phyloP scores from a whole-genome alignment of 2,888 invertebrate genomes.

The Amblyjoppa proteus region DNA sequence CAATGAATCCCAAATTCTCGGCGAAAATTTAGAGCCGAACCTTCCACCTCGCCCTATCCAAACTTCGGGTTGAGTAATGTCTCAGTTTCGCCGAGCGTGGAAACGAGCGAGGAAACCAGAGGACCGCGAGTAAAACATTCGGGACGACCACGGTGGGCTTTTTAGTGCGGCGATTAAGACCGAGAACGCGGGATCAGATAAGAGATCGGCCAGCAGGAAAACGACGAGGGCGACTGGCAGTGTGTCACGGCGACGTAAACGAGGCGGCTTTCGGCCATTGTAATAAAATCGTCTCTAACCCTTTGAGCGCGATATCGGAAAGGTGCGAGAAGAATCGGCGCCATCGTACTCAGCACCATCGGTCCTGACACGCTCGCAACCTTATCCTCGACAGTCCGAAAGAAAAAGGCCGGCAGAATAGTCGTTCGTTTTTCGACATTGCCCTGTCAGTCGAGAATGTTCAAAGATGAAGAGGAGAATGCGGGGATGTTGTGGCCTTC shows the following conservation, averaged over 20 bases:
- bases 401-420: neutral
- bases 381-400: neutral
- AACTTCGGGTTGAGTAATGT: slow-evolving; percentile 36
- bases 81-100: slow-evolving; percentile 10
- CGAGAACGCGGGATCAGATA: slow-evolving; percentile 67
- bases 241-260: slow-evolving; percentile 24
- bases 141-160: slow-evolving; percentile 47
- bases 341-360: slow-evolving; percentile 2
- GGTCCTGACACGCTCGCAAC: slow-evolving; percentile 49
- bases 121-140: slow-evolving; percentile 31
- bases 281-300: slow-evolving; percentile 64
- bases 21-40: slow-evolving; percentile 16
- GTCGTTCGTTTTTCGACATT: neutral
- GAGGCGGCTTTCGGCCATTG: slow-evolving; percentile 33
- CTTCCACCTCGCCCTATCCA: slow-evolving; percentile 10
- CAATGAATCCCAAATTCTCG: slow-evolving; percentile 22
- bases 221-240: slow-evolving; percentile 29
- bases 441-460: neutral
- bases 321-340: slow-evolving; percentile 51
- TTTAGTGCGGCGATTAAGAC: slow-evolving; percentile 67
- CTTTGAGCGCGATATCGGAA: slow-evolving; percentile 45
- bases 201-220: slow-evolving; percentile 40
- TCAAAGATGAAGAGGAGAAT: neutral
- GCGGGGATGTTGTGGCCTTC: slow-evolving; percentile 5
- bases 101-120: slow-evolving; percentile 39